phyloP scores from a whole-genome alignment of 2,113 vertebrate genomes.

The Corythaeola cristata region DNA sequence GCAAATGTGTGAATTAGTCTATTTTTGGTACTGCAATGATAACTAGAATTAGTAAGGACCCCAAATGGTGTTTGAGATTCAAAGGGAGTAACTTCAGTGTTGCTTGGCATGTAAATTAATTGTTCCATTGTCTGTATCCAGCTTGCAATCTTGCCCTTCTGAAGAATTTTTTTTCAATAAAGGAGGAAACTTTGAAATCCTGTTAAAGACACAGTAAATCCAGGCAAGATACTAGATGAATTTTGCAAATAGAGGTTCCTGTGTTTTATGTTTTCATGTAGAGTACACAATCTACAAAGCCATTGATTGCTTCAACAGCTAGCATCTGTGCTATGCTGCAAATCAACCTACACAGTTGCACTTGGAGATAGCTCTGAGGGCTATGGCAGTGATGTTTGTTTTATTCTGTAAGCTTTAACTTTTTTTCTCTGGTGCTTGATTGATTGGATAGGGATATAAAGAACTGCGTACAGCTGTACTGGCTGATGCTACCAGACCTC shows the following conservation, averaged over 20 bases:
- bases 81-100: background rate
- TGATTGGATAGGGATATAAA: background rate
- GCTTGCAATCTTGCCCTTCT: background rate
- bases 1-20: background rate
- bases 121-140: background rate
- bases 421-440: background rate
- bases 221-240: background rate
- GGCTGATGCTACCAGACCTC: background rate
- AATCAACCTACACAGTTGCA: rapidly evolving
- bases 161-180: background rate
- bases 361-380: background rate
- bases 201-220: background rate
- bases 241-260: background rate
- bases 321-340: background rate
- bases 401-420: background rate
- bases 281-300: background rate
- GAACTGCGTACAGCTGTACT: background rate
- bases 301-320: background rate
- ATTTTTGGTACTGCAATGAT: background rate
- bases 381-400: background rate
- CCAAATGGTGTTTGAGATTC: background rate
- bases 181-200: background rate
- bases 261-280: background rate
- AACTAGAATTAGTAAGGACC: background rate
- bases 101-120: background rate